Evolutionary conservation across 2,113 vertebrate genomes (phyloP).

Genomic region (Dasyurus viverrinus): DNA sequence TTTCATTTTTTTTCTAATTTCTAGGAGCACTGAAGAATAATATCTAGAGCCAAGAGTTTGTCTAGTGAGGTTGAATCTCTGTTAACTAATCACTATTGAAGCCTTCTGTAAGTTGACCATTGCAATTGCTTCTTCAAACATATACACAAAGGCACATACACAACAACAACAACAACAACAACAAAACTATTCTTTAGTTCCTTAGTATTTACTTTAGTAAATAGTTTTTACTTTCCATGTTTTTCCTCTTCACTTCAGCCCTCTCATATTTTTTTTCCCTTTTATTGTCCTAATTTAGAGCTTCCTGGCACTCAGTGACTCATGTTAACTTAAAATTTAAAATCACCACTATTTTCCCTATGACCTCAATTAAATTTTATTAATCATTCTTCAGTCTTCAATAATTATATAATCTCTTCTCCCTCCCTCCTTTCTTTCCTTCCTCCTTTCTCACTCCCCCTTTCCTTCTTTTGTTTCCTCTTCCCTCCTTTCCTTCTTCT

Average conservation of each 20-base stretch:
- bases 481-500: too few relatives aligned
- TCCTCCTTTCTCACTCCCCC: too few relatives aligned
- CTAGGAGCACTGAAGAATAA: background rate
- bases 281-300: background rate
- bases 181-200: background rate
- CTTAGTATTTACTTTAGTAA: background rate
- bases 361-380: background rate
- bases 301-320: background rate
- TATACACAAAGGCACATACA: background rate
- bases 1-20: background rate
- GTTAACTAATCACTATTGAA: background rate
- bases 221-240: background rate
- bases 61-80: too few relatives aligned
- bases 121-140: background rate
- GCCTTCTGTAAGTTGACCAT: background rate
- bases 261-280: background rate
- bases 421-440: too few relatives aligned
- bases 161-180: background rate
- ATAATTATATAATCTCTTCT: background rate
- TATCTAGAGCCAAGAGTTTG: background rate
- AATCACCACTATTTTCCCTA: background rate
- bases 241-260: background rate
- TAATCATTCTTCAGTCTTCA: background rate
- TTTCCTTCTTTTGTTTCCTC: too few relatives aligned
- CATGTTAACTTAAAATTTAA: background rate